These are phyloP conservation scores for Reticulitermes lucifugus DNA, from an alignment of 2,888 invertebrate genomes.

Conservation along the genomic window DNA sequence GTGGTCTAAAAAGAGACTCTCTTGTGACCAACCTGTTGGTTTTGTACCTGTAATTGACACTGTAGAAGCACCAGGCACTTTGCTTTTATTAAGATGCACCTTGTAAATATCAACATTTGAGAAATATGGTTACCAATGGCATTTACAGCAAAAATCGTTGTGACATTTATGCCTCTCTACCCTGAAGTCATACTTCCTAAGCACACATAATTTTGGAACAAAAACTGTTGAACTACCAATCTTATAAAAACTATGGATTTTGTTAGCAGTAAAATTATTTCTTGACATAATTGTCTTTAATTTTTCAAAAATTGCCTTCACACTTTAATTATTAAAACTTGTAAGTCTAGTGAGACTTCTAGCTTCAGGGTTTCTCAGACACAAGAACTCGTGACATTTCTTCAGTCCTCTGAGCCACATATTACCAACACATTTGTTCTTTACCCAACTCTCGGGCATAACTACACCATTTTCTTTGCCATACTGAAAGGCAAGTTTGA, in stretches of 20 bases:
- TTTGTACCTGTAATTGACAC: slow-evolving; percentile 44
- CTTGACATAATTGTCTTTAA: too few relatives aligned
- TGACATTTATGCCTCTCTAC: not conserved
- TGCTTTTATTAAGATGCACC: not conserved
- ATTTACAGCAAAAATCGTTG: not conserved
- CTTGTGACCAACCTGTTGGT: slow-evolving; percentile 54
- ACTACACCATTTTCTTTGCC: not conserved
- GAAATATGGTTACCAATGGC: slow-evolving; percentile 7
- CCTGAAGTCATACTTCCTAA: not conserved
- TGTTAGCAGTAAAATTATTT: too few relatives aligned
- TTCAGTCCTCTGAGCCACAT: not conserved
- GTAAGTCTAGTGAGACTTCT: too few relatives aligned
- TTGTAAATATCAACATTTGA: not conserved
- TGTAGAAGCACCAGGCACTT: not conserved
- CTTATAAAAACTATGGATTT: too few relatives aligned
- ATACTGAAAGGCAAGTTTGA: not conserved
- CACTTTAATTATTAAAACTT: too few relatives aligned
- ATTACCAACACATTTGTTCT: not conserved
- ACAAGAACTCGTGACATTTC: not conserved
- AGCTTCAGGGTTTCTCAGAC: too few relatives aligned
- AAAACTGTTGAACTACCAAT: too few relatives aligned
- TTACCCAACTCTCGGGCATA: not conserved
- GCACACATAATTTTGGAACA: too few relatives aligned
- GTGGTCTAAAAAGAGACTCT: slow-evolving; percentile 53
- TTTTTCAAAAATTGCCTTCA: too few relatives aligned